Base-by-base conservation (phyloP, 2,797 vertebrate species). In the Melanotaenia pygmaea region DNA sequence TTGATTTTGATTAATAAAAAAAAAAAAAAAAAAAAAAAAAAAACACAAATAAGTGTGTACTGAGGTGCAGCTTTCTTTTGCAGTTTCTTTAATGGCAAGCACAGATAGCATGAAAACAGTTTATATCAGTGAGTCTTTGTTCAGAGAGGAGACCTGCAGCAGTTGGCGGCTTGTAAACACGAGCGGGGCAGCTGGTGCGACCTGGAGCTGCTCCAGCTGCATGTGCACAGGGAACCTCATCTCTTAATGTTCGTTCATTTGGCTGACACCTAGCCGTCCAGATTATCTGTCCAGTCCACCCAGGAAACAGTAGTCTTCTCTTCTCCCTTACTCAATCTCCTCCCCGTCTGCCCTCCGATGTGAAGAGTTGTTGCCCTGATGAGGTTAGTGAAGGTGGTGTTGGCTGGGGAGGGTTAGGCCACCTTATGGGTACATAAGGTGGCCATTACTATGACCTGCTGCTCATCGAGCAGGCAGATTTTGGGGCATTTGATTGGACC, bases 181-280 rank as follows among this genome's bases (percentile, higher is more conserved):
- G 86, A 82, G 78, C 59, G 12, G 79, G 74, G 59, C 89, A 92
- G 92, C 91, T 92, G 92, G 50, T 60, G 72, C 54, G 66, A 88
- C 70, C 90, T 93, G 92, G 92, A 90, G 81, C 78, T 0, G 62
- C 84, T 90, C 92, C 92, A 93, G 69, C 86, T 34, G 68, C 83
- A 35, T 34, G 71, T 40, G 79, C 82, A 18, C 38, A 13, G 86
- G 79, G 62, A 90, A 74, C 76, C 80, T 90, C 79, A 61, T 88
- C 84, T 86, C 80, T 66, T 87, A 79, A 85, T 24, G 83, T 81
- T 82, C 35, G 9, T 85, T 89, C 78, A 72, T 86, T 92, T 89
- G 76, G 79, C 83, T 47, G 82, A 82, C 80, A 86, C 80, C 82
- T 77, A 38, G n/a, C 57, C 16, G 43, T 63, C 72, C 82, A 54